A percentile compares a stretch with the other conserved stretches of the same genome.
phyloP scores from a whole-genome alignment of 2,113 vertebrate genomes.

The Tonatia bakeri region DNA sequence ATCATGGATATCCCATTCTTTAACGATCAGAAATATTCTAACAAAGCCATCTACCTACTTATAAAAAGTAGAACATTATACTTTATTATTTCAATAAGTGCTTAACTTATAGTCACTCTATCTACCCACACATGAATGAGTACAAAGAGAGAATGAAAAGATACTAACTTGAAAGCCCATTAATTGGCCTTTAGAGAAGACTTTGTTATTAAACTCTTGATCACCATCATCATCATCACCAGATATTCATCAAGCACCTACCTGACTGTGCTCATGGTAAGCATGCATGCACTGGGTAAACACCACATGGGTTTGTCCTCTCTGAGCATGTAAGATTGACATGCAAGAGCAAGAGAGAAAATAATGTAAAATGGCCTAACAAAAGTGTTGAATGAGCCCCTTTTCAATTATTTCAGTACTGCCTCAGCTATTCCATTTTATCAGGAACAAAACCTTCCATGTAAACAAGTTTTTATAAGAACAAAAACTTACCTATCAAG shows the following conservation, averaged over 20 bases:
- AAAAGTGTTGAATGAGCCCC: not conserved
- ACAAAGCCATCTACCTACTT: not conserved
- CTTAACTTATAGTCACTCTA: not conserved
- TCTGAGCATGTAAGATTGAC: not conserved
- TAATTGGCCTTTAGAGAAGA: not conserved
- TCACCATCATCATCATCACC: not conserved
- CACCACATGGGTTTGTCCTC: not conserved
- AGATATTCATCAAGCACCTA: not conserved
- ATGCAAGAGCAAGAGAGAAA: not conserved
- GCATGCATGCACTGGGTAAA: not conserved
- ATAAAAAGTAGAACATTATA: not conserved
- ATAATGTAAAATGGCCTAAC: not conserved
- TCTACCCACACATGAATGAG: not conserved
- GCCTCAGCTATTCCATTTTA: not conserved
- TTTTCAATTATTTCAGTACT: not conserved
- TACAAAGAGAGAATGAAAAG: not conserved
- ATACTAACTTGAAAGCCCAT: not conserved
- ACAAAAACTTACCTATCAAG: not conserved
- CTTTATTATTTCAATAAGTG: not conserved
- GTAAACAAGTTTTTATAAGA: not conserved
- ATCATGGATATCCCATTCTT: not conserved
- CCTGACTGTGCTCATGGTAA: not conserved
- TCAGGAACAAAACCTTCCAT: not conserved
- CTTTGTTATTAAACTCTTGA: not conserved
- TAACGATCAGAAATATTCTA: not conserved